Percentiles rank a stretch among this genome's conserved stretches.
Conservation (phyloP, 2,797 vertebrate genomes). For the Karalla daura region DNA sequence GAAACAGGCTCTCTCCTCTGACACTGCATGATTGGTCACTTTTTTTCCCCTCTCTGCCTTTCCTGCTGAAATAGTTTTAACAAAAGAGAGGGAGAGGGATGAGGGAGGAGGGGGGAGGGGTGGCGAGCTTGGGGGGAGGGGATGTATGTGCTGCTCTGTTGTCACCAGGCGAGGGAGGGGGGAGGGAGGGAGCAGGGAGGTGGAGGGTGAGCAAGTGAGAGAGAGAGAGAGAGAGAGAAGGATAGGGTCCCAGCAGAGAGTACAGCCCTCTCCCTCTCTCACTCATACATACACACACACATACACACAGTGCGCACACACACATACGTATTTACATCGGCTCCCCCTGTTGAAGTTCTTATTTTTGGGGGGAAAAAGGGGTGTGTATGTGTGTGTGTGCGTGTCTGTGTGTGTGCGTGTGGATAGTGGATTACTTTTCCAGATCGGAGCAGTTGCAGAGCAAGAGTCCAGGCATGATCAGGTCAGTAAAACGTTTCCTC, state of each 20-base stretch:
- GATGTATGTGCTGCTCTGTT: constrained; percentile 73
- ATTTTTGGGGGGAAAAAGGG: no score
- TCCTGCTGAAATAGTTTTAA: constrained; percentile 84
- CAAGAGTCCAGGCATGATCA: constrained; percentile 61
- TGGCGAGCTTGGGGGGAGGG: constrained; percentile 72
- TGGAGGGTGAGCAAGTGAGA: constrained; percentile 65
- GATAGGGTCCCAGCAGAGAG: constrained; percentile 73
- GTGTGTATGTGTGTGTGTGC: no score
- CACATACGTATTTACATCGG: constrained; percentile 21
- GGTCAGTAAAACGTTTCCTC: constrained; percentile 65
- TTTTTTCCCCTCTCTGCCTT: constrained; percentile 79
- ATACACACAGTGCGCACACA: constrained; percentile 14
- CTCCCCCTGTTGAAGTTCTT: constrained; percentile 50
- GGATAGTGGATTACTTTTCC: constrained; percentile 69
- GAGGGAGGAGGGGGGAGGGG: constrained; percentile 63
- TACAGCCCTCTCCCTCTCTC: constrained; percentile 27
- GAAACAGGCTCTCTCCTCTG: constrained; percentile 64
- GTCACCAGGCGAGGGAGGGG: constrained; percentile 70
- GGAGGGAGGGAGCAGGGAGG: constrained; percentile 44
- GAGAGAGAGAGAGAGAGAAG: constrained; percentile 67
- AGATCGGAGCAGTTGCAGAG: constrained; percentile 21
- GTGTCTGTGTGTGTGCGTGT: no score
- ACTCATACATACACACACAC: constrained; percentile 7
- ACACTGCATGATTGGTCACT: constrained; percentile 81
- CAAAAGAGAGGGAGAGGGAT: constrained; percentile 76